Evolutionary conservation across 2,113 vertebrate species (phyloP), one percentile per base, ranked within the genome.

Genomic region (Tenebrosternarchus preto): DNA sequence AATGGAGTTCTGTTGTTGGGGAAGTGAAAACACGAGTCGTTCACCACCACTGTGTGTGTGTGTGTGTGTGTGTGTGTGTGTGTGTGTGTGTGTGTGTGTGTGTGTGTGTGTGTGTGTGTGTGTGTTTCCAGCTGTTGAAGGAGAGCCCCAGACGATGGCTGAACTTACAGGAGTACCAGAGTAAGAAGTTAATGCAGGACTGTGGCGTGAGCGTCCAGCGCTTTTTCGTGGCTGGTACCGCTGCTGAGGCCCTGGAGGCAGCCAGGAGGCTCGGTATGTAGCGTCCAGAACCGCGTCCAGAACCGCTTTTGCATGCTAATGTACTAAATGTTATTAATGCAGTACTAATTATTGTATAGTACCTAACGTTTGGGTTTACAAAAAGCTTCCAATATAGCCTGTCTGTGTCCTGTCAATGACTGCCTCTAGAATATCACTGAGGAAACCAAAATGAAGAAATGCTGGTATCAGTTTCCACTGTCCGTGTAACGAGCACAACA

Each of bases 131-230:
- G 96, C 79, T 89, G 80, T 81, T 89, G 85, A 94, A 94, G 12
- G 87, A 93, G 88, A 93, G 87, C 86, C 89, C 94, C 66, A 93
- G 93, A 92, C 93, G 98, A 94, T 98, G 97, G 96, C 94, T 99
- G 88, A 99, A 98, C 90, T 94, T 99, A 72, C 97, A 99, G 84
- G 98, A 99, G 87, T 99, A 98, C 92, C 97, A 99, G 92, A 99
- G 97, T 93, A 99, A 99, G 92, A 97, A 97, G 92, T 91, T 99
- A 89, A 99, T 99, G 98, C 95, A 95, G 84, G 96, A 98, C 85
- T 92, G 95, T 0, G 97, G 98, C 9, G 97, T 99, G 84, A 88
- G 93, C 50, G 97, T 99, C 84, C 98, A 99, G 82, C 95, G 95
- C 75, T 99, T 99, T 92, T 96, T 94, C 39, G 97, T 99, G 66